phyloP scores from a whole-genome alignment of 2,113 vertebrate genomes.

The Caloenas nicobarica region DNA sequence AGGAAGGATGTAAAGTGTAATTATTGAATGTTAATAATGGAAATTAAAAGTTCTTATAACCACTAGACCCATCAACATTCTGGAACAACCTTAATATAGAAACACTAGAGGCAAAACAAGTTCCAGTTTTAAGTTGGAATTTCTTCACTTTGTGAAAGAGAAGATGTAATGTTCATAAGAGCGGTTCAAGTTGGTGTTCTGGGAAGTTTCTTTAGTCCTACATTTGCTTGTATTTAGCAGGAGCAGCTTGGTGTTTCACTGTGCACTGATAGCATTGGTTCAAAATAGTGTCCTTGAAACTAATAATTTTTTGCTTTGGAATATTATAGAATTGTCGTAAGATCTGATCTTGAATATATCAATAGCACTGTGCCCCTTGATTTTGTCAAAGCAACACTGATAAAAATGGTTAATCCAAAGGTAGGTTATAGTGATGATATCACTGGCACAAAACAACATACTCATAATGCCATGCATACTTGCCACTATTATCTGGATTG shows the following conservation, averaged over 20 bases:
- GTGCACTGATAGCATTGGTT: neutral
- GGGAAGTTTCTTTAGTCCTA: neutral
- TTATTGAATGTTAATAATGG: too few species aligned
- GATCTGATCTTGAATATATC: neutral
- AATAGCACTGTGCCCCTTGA: accelerated
- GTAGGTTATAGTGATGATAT: neutral
- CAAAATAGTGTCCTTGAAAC: neutral
- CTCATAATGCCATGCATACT: neutral
- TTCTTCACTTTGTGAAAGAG: neutral
- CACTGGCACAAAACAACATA: neutral
- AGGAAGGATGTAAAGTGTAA: too few species aligned
- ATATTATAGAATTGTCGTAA: neutral
- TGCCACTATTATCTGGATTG: accelerated
- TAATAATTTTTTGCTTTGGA: accelerated
- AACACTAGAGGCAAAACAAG: neutral
- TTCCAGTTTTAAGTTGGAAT: neutral
- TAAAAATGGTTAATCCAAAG: neutral
- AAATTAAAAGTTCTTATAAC: neutral
- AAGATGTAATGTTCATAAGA: neutral
- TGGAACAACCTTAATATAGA: neutral
- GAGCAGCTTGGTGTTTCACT: neutral
- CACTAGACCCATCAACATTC: neutral
- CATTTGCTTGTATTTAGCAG: neutral
- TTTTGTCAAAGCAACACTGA: neutral
- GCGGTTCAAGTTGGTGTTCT: neutral